Percentiles rank a stretch among this genome's conserved stretches.
These are phyloP conservation scores for Arrhamphus sclerolepis DNA, from an alignment of 2,797 vertebrate species.

Conservation along the genomic window DNA sequence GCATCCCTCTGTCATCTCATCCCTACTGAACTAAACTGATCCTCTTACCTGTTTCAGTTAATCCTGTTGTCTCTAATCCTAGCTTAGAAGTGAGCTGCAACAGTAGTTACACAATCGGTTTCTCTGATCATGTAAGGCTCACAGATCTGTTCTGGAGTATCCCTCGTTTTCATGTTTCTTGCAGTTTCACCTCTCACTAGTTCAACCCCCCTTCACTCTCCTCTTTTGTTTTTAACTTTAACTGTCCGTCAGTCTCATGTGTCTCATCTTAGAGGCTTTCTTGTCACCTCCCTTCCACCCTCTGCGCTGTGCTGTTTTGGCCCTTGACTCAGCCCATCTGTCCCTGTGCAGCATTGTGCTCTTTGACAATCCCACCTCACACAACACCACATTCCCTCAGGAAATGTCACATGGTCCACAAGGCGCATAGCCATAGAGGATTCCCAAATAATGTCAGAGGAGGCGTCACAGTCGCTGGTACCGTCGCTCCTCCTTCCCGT, in stretches of 20 bases:
- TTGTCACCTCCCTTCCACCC: conserved; percentile 38
- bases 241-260: conserved; percentile 18
- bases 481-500: neutral
- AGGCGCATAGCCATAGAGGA: conserved; percentile 27
- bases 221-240: conserved; percentile 37
- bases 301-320: conserved; percentile 34
- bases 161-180: conserved; percentile 21
- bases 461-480: neutral
- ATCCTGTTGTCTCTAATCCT: conserved; percentile 75
- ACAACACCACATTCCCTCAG: conserved; percentile 65
- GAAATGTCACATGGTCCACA: conserved; percentile 54
- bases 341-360: conserved; percentile 65
- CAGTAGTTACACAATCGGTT: conserved; percentile 66
- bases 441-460: conserved; percentile 31
- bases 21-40: conserved; percentile 60
- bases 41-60: conserved; percentile 76
- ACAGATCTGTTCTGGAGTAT: conserved; percentile 34
- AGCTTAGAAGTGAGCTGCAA: conserved; percentile 60
- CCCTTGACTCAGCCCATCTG: conserved; percentile 81
- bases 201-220: conserved; percentile 2
- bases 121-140: conserved; percentile 41
- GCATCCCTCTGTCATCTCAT: conserved; percentile 65
- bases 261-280: conserved; percentile 20
- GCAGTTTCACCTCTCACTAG: conserved; percentile 26
- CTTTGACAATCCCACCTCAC: conserved; percentile 64